Evolutionary conservation across 2,113 vertebrate genomes (phyloP).

Genomic region (Cairina moschata): DNA sequence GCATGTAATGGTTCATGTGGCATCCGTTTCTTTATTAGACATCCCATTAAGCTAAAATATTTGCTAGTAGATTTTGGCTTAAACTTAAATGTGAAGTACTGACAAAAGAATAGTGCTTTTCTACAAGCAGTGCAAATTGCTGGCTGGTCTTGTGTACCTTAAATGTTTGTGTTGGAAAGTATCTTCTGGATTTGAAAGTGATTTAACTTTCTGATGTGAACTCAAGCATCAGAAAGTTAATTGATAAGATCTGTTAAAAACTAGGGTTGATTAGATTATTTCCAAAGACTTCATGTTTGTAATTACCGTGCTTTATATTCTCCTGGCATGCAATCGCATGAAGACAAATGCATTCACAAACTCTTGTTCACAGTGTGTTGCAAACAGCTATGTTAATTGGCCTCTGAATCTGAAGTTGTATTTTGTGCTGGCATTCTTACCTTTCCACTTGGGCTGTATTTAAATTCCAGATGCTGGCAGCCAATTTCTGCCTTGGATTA

Average conservation of each 20-base stretch:
- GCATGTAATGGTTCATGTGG: background rate
- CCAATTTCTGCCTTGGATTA: background rate
- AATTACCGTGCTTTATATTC: background rate
- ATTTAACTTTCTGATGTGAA: background rate
- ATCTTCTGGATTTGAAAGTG: background rate
- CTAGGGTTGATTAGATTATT: background rate
- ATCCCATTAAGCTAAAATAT: background rate
- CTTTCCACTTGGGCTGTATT: background rate
- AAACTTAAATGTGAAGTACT: background rate
- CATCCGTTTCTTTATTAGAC: background rate
- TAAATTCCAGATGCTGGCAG: background rate
- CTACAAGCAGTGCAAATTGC: background rate
- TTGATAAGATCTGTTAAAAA: background rate
- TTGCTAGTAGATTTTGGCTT: background rate
- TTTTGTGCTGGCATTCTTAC: background rate
- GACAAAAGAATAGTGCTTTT: background rate
- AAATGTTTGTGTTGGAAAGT: background rate
- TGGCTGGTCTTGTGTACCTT: background rate
- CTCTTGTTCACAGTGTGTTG: background rate
- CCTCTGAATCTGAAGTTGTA: background rate
- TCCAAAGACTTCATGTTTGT: background rate
- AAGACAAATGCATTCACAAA: background rate
- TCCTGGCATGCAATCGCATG: fast-evolving
- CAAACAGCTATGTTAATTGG: background rate
- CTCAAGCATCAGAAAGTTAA: background rate